phyloP scores from a whole-genome alignment of 2,888 invertebrate genomes.

The Archips xylosteana region DNA sequence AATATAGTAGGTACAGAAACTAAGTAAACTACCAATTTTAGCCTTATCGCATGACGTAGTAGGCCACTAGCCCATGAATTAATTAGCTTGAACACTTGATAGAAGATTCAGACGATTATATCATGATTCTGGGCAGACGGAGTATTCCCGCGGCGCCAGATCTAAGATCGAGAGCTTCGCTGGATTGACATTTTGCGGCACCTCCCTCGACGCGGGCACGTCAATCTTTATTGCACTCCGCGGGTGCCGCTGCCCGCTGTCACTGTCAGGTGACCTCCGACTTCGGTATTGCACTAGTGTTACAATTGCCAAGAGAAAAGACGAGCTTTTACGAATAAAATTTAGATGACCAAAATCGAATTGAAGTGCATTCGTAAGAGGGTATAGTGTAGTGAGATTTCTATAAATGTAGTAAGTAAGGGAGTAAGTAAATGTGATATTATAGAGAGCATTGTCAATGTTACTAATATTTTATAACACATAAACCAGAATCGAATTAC shows the following conservation, averaged over 20 bases:
- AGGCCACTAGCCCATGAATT: constrained; percentile 21
- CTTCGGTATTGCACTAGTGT: not conserved
- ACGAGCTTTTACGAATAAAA: not conserved
- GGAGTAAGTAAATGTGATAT: too few relatives aligned
- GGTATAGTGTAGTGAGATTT: not conserved
- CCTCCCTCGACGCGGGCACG: constrained; percentile 61
- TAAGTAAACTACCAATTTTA: not conserved
- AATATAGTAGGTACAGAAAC: not conserved
- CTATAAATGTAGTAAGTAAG: not conserved
- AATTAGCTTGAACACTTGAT: constrained; percentile 29
- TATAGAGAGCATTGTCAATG: too few relatives aligned
- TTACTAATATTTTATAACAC: not conserved
- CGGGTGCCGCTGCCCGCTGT: constrained; percentile 49
- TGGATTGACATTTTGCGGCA: constrained; percentile 76
- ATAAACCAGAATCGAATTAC: constrained; percentile 13
- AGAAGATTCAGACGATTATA: constrained; percentile 39
- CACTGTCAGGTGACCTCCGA: constrained; percentile 62
- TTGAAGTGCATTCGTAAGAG: not conserved
- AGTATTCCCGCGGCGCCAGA: constrained; percentile 62
- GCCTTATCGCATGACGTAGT: not conserved
- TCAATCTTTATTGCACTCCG: constrained; percentile 76
- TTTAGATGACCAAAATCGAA: not conserved
- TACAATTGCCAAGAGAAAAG: not conserved
- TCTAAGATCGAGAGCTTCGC: constrained; percentile 68
- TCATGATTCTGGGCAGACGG: constrained; percentile 49